These are phyloP conservation scores for Pogonus chalceus DNA, from an alignment of 1,140 invertebrate species.

Conservation along the genomic window DNA sequence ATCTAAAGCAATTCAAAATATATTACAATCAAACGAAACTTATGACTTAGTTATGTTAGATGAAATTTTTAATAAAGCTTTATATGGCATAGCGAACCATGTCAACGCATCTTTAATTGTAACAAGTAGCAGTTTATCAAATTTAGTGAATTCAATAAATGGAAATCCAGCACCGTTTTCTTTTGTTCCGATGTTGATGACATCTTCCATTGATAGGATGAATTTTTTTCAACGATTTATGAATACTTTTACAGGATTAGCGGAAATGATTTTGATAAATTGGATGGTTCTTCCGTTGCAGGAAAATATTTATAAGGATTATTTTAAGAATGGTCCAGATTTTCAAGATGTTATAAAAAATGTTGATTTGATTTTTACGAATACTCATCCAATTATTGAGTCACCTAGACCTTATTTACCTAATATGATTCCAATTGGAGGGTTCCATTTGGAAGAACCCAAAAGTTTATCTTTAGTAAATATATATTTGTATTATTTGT, in stretches of 20 bases:
- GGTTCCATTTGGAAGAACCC: constrained; percentile 40
- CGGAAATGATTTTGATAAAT: too few relatives aligned
- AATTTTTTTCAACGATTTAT: constrained; percentile 34
- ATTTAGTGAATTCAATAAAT: neutral
- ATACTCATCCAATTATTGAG: constrained; percentile 38
- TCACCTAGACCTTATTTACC: constrained; percentile 37
- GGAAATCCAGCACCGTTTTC: constrained; percentile 42
- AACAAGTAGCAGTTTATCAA: constrained; percentile 22
- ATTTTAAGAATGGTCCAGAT: constrained; percentile 20
- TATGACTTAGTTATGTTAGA: constrained; percentile 37
- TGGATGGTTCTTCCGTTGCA: too few relatives aligned
- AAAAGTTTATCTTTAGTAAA: constrained; percentile 26
- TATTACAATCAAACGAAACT: constrained; percentile 30
- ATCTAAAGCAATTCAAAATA: constrained; percentile 12
- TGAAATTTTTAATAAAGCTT: constrained; percentile 34
- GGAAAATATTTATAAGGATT: neutral
- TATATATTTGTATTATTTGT: too few relatives aligned
- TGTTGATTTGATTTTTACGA: constrained; percentile 35
- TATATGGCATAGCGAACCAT: constrained; percentile 30
- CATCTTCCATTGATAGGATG: constrained; percentile 32
- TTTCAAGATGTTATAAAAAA: constrained; percentile 26
- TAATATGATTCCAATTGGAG: constrained; percentile 47
- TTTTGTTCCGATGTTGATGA: constrained; percentile 36
- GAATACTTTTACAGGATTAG: constrained; percentile 31
- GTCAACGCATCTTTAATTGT: constrained; percentile 34